Evolutionary conservation across 2,888 invertebrate genomes (phyloP).

Genomic region (Macroteleia sp.): DNA sequence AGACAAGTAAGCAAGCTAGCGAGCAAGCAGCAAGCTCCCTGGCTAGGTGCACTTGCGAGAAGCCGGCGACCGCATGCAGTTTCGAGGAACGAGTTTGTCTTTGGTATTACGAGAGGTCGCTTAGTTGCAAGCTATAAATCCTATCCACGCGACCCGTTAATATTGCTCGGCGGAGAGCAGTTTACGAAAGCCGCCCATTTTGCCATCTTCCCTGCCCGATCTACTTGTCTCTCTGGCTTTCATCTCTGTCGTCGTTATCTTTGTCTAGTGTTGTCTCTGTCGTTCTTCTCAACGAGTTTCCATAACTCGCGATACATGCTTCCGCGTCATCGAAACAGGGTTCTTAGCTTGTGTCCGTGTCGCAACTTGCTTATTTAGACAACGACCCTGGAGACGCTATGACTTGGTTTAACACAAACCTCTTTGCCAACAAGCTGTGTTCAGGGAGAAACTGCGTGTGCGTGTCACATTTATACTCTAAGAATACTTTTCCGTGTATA

Average conservation of each 20-base stretch:
- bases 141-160: constrained; percentile 72
- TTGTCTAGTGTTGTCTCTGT: constrained; percentile 24
- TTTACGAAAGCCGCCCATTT: constrained; percentile 74
- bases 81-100: constrained; percentile 77
- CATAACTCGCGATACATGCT: constrained; percentile 43
- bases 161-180: constrained; percentile 73
- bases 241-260: constrained; percentile 9
- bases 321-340: constrained; percentile 37
- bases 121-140: constrained; percentile 75
- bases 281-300: constrained; percentile 17
- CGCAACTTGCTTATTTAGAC: constrained; percentile 28
- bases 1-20: constrained; percentile 41
- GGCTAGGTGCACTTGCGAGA: constrained; percentile 40
- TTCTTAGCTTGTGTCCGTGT: constrained; percentile 22
- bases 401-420: constrained; percentile 55
- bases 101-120: constrained; percentile 75
- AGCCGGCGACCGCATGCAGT: constrained; percentile 64
- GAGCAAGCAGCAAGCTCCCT: constrained; percentile 1
- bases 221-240: constrained; percentile 32
- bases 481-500: constrained; percentile 35
- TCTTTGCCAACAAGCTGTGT: constrained; percentile 43
- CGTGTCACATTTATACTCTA: constrained; percentile 35
- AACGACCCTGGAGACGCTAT: constrained; percentile 41
- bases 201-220: constrained; percentile 60
- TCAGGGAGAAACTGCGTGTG: constrained; percentile 29